Evolutionary conservation across 2,888 invertebrate species (phyloP).

Genomic region (Dioctria linearis): DNA sequence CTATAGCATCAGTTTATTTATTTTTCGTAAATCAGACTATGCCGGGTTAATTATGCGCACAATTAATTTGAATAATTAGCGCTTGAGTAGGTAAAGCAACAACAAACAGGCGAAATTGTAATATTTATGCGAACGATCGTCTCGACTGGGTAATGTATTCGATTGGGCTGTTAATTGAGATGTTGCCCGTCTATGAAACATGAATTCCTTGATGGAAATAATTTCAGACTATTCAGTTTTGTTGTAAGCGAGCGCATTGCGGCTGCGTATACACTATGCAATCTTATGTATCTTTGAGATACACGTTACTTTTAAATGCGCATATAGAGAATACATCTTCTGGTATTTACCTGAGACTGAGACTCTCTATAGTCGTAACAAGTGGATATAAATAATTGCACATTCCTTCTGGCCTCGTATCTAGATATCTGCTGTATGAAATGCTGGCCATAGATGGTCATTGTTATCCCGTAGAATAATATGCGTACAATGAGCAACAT

Average conservation of each 20-base stretch:
- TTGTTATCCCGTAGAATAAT: constrained; percentile 59
- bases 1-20: constrained; percentile 31
- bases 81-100: constrained; percentile 58
- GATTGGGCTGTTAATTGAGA: constrained; percentile 60
- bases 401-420: constrained; percentile 40
- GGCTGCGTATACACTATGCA: neutral
- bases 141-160: constrained; percentile 29
- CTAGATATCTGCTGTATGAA: constrained; percentile 51
- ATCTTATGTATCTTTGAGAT: neutral
- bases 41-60: constrained; percentile 61
- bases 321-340: constrained; percentile 12
- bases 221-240: constrained; percentile 34
- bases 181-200: constrained; percentile 59
- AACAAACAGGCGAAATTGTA: constrained; percentile 41
- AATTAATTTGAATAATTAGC: constrained; percentile 63
- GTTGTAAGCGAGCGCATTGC: neutral
- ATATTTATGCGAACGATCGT: constrained; percentile 33
- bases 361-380: constrained; percentile 22
- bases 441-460: constrained; percentile 60
- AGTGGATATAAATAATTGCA: constrained; percentile 54
- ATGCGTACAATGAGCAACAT: constrained; percentile 50
- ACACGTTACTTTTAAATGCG: constrained; percentile 20
- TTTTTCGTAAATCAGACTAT: constrained; percentile 23
- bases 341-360: neutral
- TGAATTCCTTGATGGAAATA: constrained; percentile 46